Evolutionary conservation across 1,140 invertebrate genomes (phyloP), one percentile per base, ranked within the genome.

Genomic region (Drosophila neocordata): DNA sequence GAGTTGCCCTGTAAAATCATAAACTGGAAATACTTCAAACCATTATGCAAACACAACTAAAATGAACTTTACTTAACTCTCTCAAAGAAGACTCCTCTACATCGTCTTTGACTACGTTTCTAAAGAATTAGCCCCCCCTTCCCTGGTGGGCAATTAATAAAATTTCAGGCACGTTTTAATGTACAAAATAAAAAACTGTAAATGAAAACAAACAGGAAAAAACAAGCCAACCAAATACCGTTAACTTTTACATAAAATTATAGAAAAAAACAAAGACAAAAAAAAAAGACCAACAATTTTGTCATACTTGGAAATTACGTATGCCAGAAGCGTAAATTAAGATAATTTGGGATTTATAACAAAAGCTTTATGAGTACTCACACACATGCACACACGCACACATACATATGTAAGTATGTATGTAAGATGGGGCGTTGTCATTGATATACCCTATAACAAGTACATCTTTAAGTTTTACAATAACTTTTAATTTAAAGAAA

Each of bases 301-400:
- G 80, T 84, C 72, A 83, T 84, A 83, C 75, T 66, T 63, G 61
- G 11, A 18, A 61, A 85, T 85, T 85, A 81, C 77, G 77, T 85
- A 85, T 85, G 79, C 82, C 66, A 58, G 74, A 60, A 78, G 74
- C 82, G 77, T 85, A 84, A 85, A 85, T 80, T 73, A 73, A 62
- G 76, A 84, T 84, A 84, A 84, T 84, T 76, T 76, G 53, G 41
- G 41, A 69, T 75, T 65, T 76, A 13, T 53, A 63, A 56, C 9
- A 24, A 71, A 27, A 55, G 20, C 27, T 31, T 31, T 31, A 31
- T 31, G 27, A 31, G 5, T 31, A 31, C 27, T 3, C 5, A 31
- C 27, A 31, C 6, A 31, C 1, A 31, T 6, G 6, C 27, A 31
- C 22, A 24, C 22, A 31, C 6, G 27, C 6, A 31, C 6, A 7